Evolutionary conservation across 1,140 invertebrate species (phyloP).

Genomic region (Bombus balteatus): DNA sequence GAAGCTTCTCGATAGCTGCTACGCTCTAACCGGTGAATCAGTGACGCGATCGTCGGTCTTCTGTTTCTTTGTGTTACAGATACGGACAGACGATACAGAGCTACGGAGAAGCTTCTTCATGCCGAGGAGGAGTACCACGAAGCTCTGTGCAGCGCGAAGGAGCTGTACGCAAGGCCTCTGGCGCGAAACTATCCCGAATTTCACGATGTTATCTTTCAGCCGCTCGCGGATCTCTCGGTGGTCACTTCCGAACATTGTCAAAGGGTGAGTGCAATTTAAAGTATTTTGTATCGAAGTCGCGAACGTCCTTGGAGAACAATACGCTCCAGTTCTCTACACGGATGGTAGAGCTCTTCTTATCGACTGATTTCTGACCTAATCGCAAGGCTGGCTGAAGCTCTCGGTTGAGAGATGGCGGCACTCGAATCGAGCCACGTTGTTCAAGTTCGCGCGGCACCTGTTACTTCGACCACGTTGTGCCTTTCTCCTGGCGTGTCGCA

Average conservation of each 20-base stretch:
- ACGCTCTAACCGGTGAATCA: no score
- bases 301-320: neutral
- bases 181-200: slow-evolving; percentile 80
- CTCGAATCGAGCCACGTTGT: slow-evolving; percentile 31
- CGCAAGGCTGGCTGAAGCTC: neutral
- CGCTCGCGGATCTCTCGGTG: slow-evolving; percentile 81
- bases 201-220: slow-evolving; percentile 83
- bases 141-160: slow-evolving; percentile 80
- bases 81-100: slow-evolving; percentile 79
- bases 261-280: slow-evolving; percentile 77
- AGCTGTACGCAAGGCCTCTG: slow-evolving; percentile 82
- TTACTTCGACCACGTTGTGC: slow-evolving; percentile 43
- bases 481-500: slow-evolving; percentile 60
- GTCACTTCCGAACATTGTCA: slow-evolving; percentile 80
- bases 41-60: no score
- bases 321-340: neutral
- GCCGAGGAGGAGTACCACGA: slow-evolving; percentile 82
- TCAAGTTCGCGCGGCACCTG: slow-evolving; percentile 53
- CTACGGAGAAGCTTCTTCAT: slow-evolving; percentile 81
- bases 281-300: no score
- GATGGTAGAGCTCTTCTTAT: slow-evolving; percentile 55
- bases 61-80: slow-evolving; percentile 66
- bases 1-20: no score
- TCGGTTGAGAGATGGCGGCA: slow-evolving; percentile 63
- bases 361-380: slow-evolving; percentile 33